phyloP scores from a whole-genome alignment of 2,113 vertebrate genomes.

The Eleginops maclovinus region DNA sequence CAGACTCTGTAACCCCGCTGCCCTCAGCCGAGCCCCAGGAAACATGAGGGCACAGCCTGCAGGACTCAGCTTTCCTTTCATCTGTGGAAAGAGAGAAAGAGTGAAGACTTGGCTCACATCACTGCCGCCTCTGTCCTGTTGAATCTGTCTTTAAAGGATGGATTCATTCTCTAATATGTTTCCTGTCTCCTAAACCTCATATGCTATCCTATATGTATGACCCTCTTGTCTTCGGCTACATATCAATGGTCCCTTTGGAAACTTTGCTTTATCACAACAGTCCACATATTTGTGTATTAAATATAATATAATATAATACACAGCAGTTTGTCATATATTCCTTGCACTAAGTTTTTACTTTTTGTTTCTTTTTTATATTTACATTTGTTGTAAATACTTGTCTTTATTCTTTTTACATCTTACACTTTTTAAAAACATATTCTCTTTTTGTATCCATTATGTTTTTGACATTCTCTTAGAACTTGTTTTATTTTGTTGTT shows the following conservation, averaged over 20 bases:
- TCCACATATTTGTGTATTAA: too few species aligned
- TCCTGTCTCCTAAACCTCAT: background rate
- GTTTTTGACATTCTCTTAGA: too few species aligned
- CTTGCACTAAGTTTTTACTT: too few species aligned
- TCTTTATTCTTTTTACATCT: too few species aligned
- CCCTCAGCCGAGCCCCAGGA: background rate
- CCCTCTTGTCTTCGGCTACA: background rate
- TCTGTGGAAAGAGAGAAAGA: slow-evolving; percentile 24
- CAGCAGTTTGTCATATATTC: too few species aligned
- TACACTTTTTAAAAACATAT: too few species aligned
- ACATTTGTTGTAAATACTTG: too few species aligned
- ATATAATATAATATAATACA: too few species aligned
- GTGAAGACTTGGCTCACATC: slow-evolving; percentile 6
- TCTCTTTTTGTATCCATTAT: too few species aligned
- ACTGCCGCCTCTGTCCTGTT: background rate
- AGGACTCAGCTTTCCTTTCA: slow-evolving; percentile 33
- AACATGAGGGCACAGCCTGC: slow-evolving; percentile 10
- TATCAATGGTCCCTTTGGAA: background rate
- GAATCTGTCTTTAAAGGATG: background rate
- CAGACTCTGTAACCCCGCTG: slow-evolving; percentile 28
- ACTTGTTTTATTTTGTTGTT: too few species aligned
- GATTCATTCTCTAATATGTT: background rate
- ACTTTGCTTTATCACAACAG: background rate
- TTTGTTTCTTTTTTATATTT: too few species aligned
- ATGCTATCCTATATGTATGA: background rate